phyloP scores from a whole-genome alignment of 2,113 vertebrate genomes.

The Leptocoma aspasia region DNA sequence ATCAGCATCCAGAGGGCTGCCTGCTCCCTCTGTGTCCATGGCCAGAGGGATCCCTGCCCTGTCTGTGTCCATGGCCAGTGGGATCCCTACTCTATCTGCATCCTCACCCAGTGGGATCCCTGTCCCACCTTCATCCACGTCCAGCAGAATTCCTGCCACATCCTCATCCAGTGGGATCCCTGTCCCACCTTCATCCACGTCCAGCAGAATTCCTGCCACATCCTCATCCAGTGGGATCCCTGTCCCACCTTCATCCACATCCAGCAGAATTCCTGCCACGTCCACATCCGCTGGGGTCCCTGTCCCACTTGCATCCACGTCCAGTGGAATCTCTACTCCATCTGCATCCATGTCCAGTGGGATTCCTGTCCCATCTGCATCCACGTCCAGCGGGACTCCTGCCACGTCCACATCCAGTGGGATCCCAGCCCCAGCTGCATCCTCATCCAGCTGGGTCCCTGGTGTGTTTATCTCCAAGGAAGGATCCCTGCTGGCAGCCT shows the following conservation, averaged over 20 bases:
- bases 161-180: no score
- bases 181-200: neutral
- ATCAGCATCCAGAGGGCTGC: neutral
- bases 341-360: neutral
- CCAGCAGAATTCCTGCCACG: neutral
- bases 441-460: neutral
- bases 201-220: neutral
- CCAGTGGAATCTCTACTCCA: neutral
- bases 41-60: neutral
- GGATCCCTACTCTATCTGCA: neutral
- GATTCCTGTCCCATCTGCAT: neutral
- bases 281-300: fast-evolving
- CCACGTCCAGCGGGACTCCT: neutral
- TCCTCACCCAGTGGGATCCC: neutral
- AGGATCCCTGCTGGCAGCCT: neutral
- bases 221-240: neutral
- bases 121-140: neutral
- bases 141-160: neutral
- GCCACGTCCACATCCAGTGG: fast-evolving
- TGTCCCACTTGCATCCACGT: neutral
- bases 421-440: neutral
- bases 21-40: constrained; percentile 22
- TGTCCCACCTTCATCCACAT: neutral
- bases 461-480: neutral
- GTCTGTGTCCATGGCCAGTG: neutral